Percentiles rank a stretch among this genome's conserved stretches.
phyloP scores from a whole-genome alignment of 2,113 vertebrate genomes.

The Psilopogon haemacephalus region DNA sequence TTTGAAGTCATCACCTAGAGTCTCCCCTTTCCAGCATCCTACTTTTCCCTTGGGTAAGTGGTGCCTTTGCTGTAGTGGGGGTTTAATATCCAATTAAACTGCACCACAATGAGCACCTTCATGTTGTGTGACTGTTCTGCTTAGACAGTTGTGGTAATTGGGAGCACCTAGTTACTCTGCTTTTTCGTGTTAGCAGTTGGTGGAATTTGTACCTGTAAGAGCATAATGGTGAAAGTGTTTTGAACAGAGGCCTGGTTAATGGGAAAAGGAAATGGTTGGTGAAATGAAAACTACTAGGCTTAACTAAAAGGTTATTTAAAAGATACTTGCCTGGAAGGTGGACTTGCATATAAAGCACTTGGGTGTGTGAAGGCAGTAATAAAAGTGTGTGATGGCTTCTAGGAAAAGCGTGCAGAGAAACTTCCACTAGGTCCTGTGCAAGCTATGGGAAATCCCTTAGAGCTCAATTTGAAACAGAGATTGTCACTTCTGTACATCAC shows the following conservation, averaged over 20 bases:
- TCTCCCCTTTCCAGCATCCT: neutral
- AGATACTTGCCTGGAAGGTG: constrained; percentile 20
- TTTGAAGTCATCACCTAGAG: neutral
- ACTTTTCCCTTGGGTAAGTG: neutral
- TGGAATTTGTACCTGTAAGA: neutral
- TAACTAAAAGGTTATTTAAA: constrained; percentile 48
- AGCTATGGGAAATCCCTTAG: neutral
- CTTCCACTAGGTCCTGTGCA: neutral
- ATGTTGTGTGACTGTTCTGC: constrained; percentile 55
- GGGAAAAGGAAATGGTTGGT: constrained; percentile 38
- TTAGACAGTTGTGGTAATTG: neutral
- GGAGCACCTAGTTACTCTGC: neutral
- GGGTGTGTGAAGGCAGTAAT: constrained; percentile 39
- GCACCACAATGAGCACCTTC: neutral
- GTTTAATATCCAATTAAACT: constrained; percentile 9
- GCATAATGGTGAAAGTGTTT: constrained; percentile 19
- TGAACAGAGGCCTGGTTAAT: constrained; percentile 17
- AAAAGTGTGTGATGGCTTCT: constrained; percentile 10
- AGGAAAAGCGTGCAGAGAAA: neutral
- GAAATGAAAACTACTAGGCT: constrained; percentile 46
- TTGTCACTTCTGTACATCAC: neutral
- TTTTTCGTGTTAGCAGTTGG: neutral
- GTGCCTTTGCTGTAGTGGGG: neutral
- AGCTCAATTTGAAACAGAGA: neutral
- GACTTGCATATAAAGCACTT: constrained; percentile 10